Conservation (phyloP, 2,888 invertebrate species). For the Parnassius glacialis region DNA sequence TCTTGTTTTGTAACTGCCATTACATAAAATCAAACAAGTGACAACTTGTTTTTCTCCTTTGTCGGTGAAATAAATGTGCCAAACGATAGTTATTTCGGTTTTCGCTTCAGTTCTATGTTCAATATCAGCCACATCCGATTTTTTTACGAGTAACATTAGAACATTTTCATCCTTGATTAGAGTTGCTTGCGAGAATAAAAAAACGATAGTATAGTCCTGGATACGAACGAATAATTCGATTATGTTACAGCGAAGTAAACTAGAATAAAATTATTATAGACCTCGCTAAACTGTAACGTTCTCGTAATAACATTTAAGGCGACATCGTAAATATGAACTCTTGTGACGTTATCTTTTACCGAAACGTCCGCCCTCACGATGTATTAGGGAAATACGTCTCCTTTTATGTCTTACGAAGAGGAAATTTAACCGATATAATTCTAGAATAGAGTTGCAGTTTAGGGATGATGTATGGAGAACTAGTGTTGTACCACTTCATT, state of each 20-base stretch:
- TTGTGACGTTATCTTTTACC: conserved; percentile 46
- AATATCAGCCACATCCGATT: too few relatives aligned
- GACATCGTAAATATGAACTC: conserved; percentile 55
- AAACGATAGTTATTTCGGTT: too few relatives aligned
- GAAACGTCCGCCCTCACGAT: conserved; percentile 44
- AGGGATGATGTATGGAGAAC: conserved; percentile 24
- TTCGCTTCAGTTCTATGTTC: too few relatives aligned
- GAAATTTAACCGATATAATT: conserved; percentile 56
- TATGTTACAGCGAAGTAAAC: conserved; percentile 20
- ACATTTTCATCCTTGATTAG: too few relatives aligned
- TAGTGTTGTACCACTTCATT: too few relatives aligned
- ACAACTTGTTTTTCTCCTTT: too few relatives aligned
- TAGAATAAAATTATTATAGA: conserved; percentile 37
- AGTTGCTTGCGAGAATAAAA: too few relatives aligned
- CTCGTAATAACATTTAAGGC: conserved; percentile 41
- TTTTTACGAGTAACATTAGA: too few relatives aligned
- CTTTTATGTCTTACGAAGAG: conserved; percentile 53
- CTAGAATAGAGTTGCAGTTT: conserved; percentile 34
- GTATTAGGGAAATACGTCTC: conserved; percentile 63
- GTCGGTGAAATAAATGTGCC: too few relatives aligned
- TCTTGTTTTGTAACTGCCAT: too few relatives aligned
- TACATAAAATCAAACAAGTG: too few relatives aligned
- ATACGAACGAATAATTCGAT: background rate
- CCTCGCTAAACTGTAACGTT: conserved; percentile 37
- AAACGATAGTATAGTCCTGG: too few relatives aligned